A percentile compares a stretch with the other conserved stretches of the same genome.
These are phyloP conservation scores for Chauna torquata DNA, from an alignment of 2,113 vertebrate genomes.

Conservation along the genomic window DNA sequence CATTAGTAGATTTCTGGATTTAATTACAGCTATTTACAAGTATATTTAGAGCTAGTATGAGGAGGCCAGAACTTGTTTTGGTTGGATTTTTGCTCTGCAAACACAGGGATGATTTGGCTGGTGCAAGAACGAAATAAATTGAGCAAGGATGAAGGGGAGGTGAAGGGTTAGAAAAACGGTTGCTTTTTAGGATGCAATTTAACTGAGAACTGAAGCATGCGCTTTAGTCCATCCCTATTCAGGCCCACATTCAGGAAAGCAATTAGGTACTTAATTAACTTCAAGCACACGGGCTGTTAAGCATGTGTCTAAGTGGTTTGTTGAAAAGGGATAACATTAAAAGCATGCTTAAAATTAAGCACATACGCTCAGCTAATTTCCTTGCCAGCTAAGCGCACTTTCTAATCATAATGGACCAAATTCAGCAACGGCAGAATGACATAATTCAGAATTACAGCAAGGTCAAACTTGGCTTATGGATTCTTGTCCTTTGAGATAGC, in stretches of 20 bases:
- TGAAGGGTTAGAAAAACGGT: neutral
- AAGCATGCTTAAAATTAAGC: constrained; percentile 60
- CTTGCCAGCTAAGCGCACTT: constrained; percentile 25
- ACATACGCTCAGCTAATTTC: constrained; percentile 54
- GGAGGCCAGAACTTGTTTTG: neutral
- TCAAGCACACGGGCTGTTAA: constrained; percentile 62
- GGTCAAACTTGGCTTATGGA: constrained; percentile 7
- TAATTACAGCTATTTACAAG: constrained; percentile 8
- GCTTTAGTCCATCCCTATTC: constrained; percentile 49
- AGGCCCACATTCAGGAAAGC: constrained; percentile 57
- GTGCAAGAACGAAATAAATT: neutral
- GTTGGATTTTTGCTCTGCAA: neutral
- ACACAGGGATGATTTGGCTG: neutral
- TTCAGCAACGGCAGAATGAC: constrained; percentile 27
- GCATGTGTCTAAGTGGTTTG: constrained; percentile 66
- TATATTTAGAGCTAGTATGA: neutral
- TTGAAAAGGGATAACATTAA: constrained; percentile 62
- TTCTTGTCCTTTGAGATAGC: constrained; percentile 19
- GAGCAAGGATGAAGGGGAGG: neutral
- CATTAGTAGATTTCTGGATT: constrained; percentile 3
- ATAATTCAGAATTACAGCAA: constrained; percentile 32
- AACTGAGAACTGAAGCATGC: neutral
- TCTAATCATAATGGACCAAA: constrained; percentile 25
- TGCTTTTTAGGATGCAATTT: constrained; percentile 16
- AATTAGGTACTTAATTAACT: constrained; percentile 71